Evolutionary conservation across 2,888 invertebrate species (phyloP), one percentile per base, ranked within the genome.

Genomic region (Pammene fasciana): DNA sequence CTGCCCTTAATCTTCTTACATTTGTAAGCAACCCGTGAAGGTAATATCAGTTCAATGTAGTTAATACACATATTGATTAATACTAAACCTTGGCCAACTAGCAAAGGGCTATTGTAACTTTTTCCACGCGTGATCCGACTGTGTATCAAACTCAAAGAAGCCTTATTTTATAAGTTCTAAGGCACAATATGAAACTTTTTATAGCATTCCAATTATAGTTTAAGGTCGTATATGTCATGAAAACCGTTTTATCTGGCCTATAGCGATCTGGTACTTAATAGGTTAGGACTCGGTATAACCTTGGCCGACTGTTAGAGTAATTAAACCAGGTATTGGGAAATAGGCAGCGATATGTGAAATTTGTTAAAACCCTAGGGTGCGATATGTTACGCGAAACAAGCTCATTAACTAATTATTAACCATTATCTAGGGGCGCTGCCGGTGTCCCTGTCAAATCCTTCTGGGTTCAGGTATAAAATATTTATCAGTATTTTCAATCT

Each of bases 161-260:
- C 60, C 46, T 55, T 70, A 65, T 65, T 14, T 4, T 9, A 13
- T 38, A 52, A 34, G 59, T 14, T 10, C 0, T 41, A 70, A 65
- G 14, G 16, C 14, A 26, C 18, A 41, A 14, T 59, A 16, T 48
- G 10, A 13, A 46, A 34, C 13, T 46, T 6, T 38, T 45, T 46
- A 46, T 34, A 65, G 67, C 65, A 71, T 54, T 71, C 65, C 56
- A 68, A 68, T 71, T 72, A 73, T 65, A 67, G 34, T 26, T n/a
- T 68, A 72, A 77, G 77, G 77, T 76, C 77, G 72, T 61, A 55
- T 71, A 41, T 70, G 72, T 71, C 77, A 75, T 77, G 77, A 76
- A 74, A 73, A 72, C 52, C 60, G 65, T 71, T 73, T 76, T 73
- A 71, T 73, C 71, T 72, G 65, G 71, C 72, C 60, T 68, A 67